phyloP scores from a whole-genome alignment of 2,113 vertebrate genomes.

The Nettapus auritus region DNA sequence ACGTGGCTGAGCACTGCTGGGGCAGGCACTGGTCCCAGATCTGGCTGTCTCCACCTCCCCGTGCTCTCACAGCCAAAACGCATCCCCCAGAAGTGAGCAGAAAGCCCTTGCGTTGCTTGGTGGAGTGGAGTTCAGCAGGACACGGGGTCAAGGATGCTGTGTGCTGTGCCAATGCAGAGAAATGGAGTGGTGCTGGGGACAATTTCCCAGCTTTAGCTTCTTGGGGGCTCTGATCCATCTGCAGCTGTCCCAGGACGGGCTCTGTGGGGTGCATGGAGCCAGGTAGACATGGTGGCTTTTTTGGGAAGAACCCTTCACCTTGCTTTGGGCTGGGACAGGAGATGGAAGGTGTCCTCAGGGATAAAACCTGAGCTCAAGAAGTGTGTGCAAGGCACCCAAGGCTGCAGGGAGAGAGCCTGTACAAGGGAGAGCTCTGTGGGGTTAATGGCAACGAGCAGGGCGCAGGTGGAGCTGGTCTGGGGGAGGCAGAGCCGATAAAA shows the following conservation, averaged over 20 bases:
- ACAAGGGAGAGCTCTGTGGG: neutral
- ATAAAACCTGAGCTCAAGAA: fast-evolving
- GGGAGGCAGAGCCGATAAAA: constrained; percentile 27
- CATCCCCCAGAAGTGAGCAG: neutral
- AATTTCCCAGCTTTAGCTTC: neutral
- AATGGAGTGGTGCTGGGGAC: neutral
- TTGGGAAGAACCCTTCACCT: neutral
- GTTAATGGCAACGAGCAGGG: constrained; percentile 9
- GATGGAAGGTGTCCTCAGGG: neutral
- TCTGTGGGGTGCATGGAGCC: neutral
- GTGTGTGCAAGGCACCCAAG: fast-evolving
- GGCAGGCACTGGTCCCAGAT: neutral
- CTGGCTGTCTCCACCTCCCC: neutral
- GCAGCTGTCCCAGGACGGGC: neutral
- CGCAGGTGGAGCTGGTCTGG: neutral
- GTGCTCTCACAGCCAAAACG: neutral
- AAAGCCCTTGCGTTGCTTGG: fast-evolving
- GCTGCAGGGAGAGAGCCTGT: neutral
- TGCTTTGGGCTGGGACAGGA: fast-evolving
- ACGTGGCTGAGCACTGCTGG: neutral
- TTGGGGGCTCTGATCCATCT: fast-evolving
- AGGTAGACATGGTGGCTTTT: neutral
- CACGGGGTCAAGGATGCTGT: neutral
- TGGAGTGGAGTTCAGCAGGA: neutral
- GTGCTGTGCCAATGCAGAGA: neutral